A percentile compares a stretch with the other conserved stretches of the same genome.
phyloP scores from a whole-genome alignment of 2,797 vertebrate species.

The Helostoma temminkii region DNA sequence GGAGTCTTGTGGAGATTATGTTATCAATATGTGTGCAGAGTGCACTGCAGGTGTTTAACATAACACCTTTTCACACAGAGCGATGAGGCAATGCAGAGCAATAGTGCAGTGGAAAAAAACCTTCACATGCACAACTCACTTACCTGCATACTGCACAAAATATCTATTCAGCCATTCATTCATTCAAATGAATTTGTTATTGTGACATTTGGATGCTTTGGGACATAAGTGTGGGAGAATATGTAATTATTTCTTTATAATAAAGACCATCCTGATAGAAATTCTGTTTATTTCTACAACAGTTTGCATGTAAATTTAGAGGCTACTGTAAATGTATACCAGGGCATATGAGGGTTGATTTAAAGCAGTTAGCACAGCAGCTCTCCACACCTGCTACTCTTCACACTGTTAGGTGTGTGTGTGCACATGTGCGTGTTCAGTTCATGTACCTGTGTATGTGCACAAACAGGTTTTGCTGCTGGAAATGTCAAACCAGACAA shows the following conservation, averaged over 20 bases:
- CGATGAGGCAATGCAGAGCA: slow-evolving; percentile 55
- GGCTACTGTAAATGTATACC: slow-evolving; percentile 2
- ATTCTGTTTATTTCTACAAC: no score
- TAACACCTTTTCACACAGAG: slow-evolving; percentile 73
- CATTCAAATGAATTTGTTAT: neutral
- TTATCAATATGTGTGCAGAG: slow-evolving; percentile 72
- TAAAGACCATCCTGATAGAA: no score
- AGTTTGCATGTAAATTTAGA: slow-evolving; percentile 32
- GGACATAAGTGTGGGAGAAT: neutral
- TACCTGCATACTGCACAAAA: slow-evolving; percentile 1
- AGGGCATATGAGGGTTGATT: slow-evolving; percentile 16
- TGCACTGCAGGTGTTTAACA: slow-evolving; percentile 77
- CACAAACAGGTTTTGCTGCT: slow-evolving; percentile 16
- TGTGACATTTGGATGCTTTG: neutral
- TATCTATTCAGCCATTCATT: neutral
- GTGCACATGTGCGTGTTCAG: neutral
- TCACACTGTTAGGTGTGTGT: slow-evolving; percentile 28
- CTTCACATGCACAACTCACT: neutral
- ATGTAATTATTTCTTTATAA: no score
- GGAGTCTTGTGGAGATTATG: slow-evolving; percentile 66
- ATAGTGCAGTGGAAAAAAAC: slow-evolving; percentile 1
- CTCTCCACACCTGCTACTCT: slow-evolving; percentile 52
- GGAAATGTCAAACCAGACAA: slow-evolving; percentile 29
- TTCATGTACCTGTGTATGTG: slow-evolving; percentile 2
- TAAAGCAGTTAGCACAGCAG: slow-evolving; percentile 36